A percentile compares a stretch with the other conserved stretches of the same genome.
phyloP scores from a whole-genome alignment of 1,140 invertebrate species.

The Trichoplusia ni region DNA sequence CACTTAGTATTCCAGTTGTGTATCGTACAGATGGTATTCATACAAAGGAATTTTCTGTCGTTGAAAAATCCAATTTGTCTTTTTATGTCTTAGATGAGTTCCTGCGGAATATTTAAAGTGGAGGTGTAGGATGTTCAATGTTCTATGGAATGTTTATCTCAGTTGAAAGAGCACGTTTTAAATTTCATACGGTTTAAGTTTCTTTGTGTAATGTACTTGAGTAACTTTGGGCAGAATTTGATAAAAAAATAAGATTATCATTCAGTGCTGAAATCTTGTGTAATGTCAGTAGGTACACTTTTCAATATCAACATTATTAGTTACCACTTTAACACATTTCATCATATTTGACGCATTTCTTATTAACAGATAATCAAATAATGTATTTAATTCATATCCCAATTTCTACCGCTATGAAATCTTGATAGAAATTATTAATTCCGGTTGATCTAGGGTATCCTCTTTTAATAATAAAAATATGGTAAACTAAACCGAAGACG shows the following conservation, averaged over 20 bases:
- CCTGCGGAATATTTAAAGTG: slow-evolving; percentile 28
- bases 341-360: too few species aligned
- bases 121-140: not conserved
- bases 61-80: slow-evolving; percentile 36
- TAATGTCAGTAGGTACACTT: too few species aligned
- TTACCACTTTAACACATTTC: too few species aligned
- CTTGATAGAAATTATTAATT: too few species aligned
- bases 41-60: slow-evolving; percentile 26
- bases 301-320: too few species aligned
- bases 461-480: too few species aligned
- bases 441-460: too few species aligned
- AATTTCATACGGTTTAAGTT: too few species aligned
- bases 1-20: slow-evolving; percentile 3
- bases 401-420: too few species aligned
- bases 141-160: not conserved
- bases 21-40: slow-evolving; percentile 15
- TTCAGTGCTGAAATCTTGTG: not conserved
- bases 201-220: not conserved
- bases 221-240: not conserved
- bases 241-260: not conserved
- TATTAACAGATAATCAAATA: too few species aligned
- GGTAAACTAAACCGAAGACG: too few species aligned
- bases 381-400: too few species aligned
- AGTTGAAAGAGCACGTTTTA: not conserved
- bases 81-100: slow-evolving; percentile 17